Percentiles rank a stretch among this genome's conserved stretches.
phyloP scores from a whole-genome alignment of 2,113 vertebrate genomes.

The Albula glossodonta region DNA sequence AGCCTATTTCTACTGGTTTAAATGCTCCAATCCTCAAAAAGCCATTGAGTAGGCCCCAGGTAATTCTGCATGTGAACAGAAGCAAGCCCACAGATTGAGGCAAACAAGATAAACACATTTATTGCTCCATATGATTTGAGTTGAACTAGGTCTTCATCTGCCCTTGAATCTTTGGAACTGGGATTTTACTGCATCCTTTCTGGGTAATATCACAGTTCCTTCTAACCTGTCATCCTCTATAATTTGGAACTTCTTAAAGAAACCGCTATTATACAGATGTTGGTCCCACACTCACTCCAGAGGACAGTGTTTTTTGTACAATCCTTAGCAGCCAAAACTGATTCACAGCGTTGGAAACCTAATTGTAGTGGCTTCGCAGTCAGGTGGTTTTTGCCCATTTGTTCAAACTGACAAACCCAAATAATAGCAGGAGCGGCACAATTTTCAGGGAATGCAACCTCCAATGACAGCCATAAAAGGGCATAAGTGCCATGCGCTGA shows the following conservation, averaged over 20 bases:
- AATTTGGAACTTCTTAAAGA: neutral
- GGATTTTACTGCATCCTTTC: neutral
- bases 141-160: neutral
- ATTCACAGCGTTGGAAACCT: neutral
- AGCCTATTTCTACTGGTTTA: neutral
- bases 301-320: neutral
- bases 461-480: neutral
- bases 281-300: neutral
- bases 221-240: neutral
- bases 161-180: neutral
- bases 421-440: neutral
- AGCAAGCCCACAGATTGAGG: constrained; percentile 33
- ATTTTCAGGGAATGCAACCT: neutral
- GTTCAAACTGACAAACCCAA: neutral
- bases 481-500: neutral
- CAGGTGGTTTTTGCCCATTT: neutral
- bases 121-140: constrained; percentile 4
- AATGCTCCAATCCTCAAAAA: neutral
- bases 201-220: neutral
- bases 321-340: neutral
- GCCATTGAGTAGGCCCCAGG: neutral
- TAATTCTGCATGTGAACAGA: constrained; percentile 26
- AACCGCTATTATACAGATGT: neutral
- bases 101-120: constrained; percentile 26
- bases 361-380: neutral